These are phyloP conservation scores for Phaethon lepturus DNA, from an alignment of 2,113 vertebrate species.

Conservation along the genomic window DNA sequence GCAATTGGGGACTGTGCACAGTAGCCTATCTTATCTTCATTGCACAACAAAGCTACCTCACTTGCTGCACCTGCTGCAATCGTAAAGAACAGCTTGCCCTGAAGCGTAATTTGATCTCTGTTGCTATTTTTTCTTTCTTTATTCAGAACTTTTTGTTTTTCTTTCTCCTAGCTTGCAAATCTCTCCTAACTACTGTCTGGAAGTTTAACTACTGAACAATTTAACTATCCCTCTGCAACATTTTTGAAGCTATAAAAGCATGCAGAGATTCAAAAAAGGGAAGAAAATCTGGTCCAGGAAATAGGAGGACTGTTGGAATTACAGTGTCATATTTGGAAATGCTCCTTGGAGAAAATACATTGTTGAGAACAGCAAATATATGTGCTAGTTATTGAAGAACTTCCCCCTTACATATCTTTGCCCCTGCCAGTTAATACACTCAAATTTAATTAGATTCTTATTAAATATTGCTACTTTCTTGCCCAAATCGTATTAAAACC, in stretches of 20 bases:
- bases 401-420: background rate
- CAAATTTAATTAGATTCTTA: slow-evolving; percentile 22
- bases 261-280: background rate
- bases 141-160: background rate
- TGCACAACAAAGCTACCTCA: background rate
- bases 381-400: slow-evolving; percentile 11
- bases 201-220: slow-evolving; percentile 3
- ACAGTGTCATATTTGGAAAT: background rate
- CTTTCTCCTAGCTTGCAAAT: slow-evolving; percentile 13
- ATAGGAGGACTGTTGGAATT: slow-evolving; percentile 6
- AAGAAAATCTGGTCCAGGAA: slow-evolving; percentile 11
- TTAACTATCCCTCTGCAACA: slow-evolving; percentile 1
- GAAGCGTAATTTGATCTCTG: background rate
- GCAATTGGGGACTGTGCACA: background rate
- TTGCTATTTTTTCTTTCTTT: background rate
- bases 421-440: background rate
- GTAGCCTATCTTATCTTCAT: background rate
- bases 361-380: background rate
- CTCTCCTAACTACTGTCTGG: slow-evolving; percentile 10
- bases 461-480: slow-evolving; percentile 14
- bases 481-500: slow-evolving; percentile 27
- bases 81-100: background rate
- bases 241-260: slow-evolving; percentile 33
- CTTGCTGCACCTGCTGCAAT: background rate
- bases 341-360: background rate